Percentiles rank a stretch among this genome's conserved stretches.
phyloP scores from a whole-genome alignment of 1,140 invertebrate genomes.

The Chironomus striatipennis region DNA sequence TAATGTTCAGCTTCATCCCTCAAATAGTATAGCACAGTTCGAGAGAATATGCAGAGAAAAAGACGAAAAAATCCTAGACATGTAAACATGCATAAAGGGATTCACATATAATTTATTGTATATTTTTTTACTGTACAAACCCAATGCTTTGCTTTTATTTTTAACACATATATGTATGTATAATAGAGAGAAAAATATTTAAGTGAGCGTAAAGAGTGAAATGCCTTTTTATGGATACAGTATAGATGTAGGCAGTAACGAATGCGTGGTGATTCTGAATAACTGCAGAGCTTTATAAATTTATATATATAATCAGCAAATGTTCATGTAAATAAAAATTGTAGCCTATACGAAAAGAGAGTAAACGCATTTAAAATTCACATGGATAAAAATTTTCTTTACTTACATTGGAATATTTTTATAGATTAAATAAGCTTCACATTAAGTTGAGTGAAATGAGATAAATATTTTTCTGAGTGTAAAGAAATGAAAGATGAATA shows the following conservation, averaged over 20 bases:
- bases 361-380: too few relatives aligned
- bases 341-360: too few relatives aligned
- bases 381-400: too few relatives aligned
- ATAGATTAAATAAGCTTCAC: too few relatives aligned
- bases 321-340: too few relatives aligned
- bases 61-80: background rate
- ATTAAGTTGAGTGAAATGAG: too few relatives aligned
- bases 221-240: background rate
- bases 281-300: conserved; percentile 1
- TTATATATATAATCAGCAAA: too few relatives aligned
- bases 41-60: background rate
- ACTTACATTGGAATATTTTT: too few relatives aligned
- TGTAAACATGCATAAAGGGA: conserved; percentile 6
- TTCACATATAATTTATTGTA: conserved; percentile 15
- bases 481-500: too few relatives aligned
- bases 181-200: background rate
- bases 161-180: background rate
- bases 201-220: background rate
- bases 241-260: background rate
- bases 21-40: background rate
- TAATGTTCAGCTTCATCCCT: too few relatives aligned
- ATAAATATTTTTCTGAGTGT: too few relatives aligned
- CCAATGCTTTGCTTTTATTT: background rate
- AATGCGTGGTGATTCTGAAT: background rate
- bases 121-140: background rate